These are phyloP conservation scores for Apamea epomidion DNA, from an alignment of 2,888 invertebrate genomes.

Conservation along the genomic window DNA sequence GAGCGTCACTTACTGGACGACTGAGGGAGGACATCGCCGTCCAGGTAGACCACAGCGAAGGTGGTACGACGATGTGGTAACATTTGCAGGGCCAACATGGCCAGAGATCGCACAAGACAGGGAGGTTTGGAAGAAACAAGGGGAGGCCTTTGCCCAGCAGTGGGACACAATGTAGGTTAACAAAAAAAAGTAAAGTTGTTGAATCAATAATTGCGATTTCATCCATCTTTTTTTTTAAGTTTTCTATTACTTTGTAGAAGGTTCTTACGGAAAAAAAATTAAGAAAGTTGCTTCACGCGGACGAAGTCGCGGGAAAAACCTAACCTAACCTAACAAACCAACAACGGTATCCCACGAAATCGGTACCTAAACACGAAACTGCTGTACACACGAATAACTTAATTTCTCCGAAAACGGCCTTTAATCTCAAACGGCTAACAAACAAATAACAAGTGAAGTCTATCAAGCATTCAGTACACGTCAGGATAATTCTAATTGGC, in stretches of 20 bases:
- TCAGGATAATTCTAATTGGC: slow-evolving; percentile 61
- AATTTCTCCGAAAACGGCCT: slow-evolving; percentile 25
- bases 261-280: no score
- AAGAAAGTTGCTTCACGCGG: no score
- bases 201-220: neutral
- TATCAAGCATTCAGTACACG: slow-evolving; percentile 61
- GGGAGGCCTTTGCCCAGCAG: no score
- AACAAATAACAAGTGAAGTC: slow-evolving; percentile 45
- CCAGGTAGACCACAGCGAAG: neutral
- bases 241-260: no score
- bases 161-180: neutral
- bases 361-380: slow-evolving; percentile 14
- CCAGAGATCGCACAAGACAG: no score
- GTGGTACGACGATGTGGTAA: neutral
- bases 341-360: slow-evolving; percentile 18
- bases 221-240: no score
- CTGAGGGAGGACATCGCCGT: no score
- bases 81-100: neutral
- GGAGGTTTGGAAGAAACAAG: no score
- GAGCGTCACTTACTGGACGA: neutral
- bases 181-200: no score
- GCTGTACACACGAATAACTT: slow-evolving; percentile 19
- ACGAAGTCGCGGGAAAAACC: no score
- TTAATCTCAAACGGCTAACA: slow-evolving; percentile 40
- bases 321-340: slow-evolving; percentile 21